phyloP scores from a whole-genome alignment of 2,888 invertebrate species.

The Scelioninae gen. 2 region DNA sequence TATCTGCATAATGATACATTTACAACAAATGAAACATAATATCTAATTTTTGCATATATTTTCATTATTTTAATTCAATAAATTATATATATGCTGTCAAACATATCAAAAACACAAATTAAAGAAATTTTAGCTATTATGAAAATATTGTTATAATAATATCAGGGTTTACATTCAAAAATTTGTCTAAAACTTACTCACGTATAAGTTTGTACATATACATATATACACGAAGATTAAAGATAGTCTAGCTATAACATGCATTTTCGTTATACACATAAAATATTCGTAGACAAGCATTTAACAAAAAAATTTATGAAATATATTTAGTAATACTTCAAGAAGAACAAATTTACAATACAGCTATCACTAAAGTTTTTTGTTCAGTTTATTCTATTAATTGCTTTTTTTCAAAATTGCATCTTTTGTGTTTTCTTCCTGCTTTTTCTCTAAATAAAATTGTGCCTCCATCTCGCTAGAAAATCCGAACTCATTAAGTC shows the following conservation, averaged over 20 bases:
- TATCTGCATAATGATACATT: no score
- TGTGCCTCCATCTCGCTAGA: conserved; percentile 91
- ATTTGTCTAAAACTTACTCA: no score
- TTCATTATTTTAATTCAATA: no score
- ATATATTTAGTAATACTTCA: conserved; percentile 47
- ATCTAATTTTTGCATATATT: no score
- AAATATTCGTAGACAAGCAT: conserved; percentile 47
- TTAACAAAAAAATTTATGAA: conserved; percentile 36
- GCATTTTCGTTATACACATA: conserved; percentile 47
- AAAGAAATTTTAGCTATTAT: no score
- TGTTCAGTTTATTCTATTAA: conserved; percentile 58
- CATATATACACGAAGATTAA: conserved; percentile 33
- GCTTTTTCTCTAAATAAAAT: conserved; percentile 60
- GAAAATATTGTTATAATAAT: no score
- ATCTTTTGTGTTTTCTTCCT: conserved; percentile 57
- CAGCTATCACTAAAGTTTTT: conserved; percentile 24
- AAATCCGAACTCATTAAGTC: conserved; percentile 99
- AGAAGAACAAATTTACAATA: conserved; percentile 33
- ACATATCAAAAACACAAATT: no score
- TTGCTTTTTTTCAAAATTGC: conserved; percentile 66
- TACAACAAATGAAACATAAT: no score
- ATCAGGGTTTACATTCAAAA: no score
- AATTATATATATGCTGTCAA: no score
- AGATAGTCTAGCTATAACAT: conserved; percentile 29
- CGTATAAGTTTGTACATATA: conserved; percentile 9